Evolutionary conservation across 2,888 invertebrate species (phyloP).

Genomic region (Leptinotarsa tumamoca): DNA sequence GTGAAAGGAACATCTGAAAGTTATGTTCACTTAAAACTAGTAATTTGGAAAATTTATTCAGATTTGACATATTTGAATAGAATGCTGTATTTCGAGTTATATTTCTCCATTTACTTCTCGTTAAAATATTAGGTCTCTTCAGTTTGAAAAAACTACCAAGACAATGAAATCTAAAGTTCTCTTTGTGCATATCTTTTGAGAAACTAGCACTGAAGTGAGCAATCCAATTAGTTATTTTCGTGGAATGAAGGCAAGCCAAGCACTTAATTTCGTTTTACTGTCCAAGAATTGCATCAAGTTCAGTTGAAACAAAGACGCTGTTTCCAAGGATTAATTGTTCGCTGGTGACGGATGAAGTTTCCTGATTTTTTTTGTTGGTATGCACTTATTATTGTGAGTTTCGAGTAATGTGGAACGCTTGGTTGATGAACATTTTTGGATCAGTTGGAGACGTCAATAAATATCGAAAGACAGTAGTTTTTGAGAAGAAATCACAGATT

Average conservation of each 20-base stretch:
- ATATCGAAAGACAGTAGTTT: no score
- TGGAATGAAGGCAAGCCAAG: background rate
- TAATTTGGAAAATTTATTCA: no score
- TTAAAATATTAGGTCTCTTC: no score
- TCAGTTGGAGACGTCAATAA: no score
- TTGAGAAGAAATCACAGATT: no score
- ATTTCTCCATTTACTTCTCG: no score
- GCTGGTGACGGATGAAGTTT: background rate
- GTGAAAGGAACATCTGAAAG: no score
- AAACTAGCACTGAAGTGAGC: background rate
- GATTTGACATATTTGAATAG: no score
- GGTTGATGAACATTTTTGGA: no score
- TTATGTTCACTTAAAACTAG: no score
- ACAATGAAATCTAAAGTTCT: background rate
- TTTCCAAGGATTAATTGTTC: background rate
- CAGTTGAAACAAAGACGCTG: slow-evolving; percentile 2
- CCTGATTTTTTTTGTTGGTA: background rate
- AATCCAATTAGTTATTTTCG: slow-evolving; percentile 6
- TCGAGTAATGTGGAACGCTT: no score
- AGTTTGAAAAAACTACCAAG: background rate
- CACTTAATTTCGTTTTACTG: slow-evolving; percentile 6
- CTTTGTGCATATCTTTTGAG: background rate
- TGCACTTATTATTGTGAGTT: background rate
- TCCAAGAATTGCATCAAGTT: background rate
- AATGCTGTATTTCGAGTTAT: no score